Evolutionary conservation across 2,888 invertebrate species (phyloP).

Genomic region (Lasioglossum morio): DNA sequence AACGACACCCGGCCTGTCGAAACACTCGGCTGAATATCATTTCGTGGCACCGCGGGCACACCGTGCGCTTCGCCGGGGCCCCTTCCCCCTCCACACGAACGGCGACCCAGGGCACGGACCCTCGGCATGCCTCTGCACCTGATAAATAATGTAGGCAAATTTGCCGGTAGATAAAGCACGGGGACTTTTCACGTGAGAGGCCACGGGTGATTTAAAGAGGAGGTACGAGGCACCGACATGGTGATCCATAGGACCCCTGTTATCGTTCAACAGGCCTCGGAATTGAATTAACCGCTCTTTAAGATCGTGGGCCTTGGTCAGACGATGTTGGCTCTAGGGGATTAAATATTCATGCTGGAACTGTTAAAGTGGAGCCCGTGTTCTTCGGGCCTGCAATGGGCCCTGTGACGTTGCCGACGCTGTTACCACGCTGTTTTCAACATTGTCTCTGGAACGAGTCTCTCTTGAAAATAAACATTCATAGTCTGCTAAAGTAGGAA

Average conservation of each 20-base stretch:
- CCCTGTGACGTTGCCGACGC: background rate
- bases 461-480: background rate
- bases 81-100: conserved; percentile 3
- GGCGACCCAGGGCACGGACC: background rate
- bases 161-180: conserved; percentile 1
- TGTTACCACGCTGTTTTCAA: background rate
- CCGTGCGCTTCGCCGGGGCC: conserved; percentile 60
- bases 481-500: background rate
- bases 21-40: conserved; percentile 80
- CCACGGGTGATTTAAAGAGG: background rate
- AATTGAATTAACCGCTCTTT: conserved; percentile 8
- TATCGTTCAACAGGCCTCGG: background rate
- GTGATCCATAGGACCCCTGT: background rate
- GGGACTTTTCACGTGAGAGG: background rate
- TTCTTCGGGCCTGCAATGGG: background rate
- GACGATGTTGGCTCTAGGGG: background rate
- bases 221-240: background rate
- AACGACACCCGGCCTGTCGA: conserved; percentile 82
- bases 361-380: background rate
- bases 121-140: conserved; percentile 3
- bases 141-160: conserved; percentile 10
- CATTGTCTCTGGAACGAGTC: background rate
- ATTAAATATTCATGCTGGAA: background rate
- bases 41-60: conserved; percentile 72
- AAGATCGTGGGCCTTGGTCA: background rate